Evolutionary conservation across 2,888 invertebrate genomes (phyloP).

Genomic region (Nasonia oneida): DNA sequence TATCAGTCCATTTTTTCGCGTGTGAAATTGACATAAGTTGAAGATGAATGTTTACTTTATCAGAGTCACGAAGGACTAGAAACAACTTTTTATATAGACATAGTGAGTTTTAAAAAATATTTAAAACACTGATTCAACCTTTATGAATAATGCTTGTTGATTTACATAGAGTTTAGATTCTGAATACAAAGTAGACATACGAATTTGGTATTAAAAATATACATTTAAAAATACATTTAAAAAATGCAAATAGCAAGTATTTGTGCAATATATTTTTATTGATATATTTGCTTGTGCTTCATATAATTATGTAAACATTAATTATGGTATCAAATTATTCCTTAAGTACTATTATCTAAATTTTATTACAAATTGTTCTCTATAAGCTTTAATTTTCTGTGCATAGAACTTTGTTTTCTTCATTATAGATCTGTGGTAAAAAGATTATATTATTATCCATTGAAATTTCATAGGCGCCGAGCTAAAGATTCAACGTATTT

Average conservation of each 20-base stretch:
- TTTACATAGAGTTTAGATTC: too few relatives aligned
- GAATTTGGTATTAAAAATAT: too few relatives aligned
- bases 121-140: background rate
- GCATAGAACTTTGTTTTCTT: too few relatives aligned
- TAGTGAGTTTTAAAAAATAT: background rate
- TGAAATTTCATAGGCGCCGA: background rate
- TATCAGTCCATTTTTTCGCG: conserved; percentile 48
- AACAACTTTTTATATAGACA: background rate
- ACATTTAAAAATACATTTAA: too few relatives aligned
- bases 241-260: too few relatives aligned
- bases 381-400: background rate
- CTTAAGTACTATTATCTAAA: background rate
- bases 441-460: too few relatives aligned
- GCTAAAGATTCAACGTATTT: background rate
- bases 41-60: conserved; percentile 14
- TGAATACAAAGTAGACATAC: too few relatives aligned
- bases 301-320: background rate
- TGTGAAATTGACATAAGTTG: conserved; percentile 42
- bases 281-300: background rate
- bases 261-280: too few relatives aligned
- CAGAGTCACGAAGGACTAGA: conserved; percentile 22
- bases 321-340: background rate
- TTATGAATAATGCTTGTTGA: background rate
- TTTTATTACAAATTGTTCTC: background rate
- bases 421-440: too few relatives aligned